Percentiles rank a stretch among this genome's conserved stretches.
Evolutionary conservation across 1,140 invertebrate genomes (phyloP).

Genomic region (Physella acuta): DNA sequence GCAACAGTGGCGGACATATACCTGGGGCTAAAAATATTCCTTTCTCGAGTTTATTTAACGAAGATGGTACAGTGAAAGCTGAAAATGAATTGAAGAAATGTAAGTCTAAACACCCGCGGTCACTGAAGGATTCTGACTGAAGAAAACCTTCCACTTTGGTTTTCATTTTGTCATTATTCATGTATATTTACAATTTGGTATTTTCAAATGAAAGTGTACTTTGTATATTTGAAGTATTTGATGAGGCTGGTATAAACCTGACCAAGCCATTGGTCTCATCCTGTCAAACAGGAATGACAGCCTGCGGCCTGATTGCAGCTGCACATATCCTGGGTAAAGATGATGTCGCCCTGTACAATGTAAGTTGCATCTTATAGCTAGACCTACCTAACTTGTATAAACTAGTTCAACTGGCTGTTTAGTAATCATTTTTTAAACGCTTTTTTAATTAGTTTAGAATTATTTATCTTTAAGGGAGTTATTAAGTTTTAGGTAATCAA

Average conservation of each 20-base stretch:
- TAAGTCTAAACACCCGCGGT: too few relatives aligned
- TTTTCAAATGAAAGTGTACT: too few relatives aligned
- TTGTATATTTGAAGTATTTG: conserved; percentile 43
- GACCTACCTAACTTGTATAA: neutral
- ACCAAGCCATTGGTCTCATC: conserved; percentile 30
- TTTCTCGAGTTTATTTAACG: conserved; percentile 27
- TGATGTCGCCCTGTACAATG: conserved; percentile 41
- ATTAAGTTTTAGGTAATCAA: neutral
- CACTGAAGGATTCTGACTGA: too few relatives aligned
- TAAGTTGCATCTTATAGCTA: conserved; percentile 21
- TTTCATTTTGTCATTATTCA: too few relatives aligned
- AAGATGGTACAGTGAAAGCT: conserved; percentile 33
- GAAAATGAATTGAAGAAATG: conserved; percentile 28
- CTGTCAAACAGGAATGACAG: conserved; percentile 40
- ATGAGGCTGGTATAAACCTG: conserved; percentile 33
- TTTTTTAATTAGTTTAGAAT: neutral
- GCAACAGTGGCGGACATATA: conserved; percentile 26
- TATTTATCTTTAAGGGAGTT: too few relatives aligned
- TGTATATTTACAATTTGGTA: too few relatives aligned
- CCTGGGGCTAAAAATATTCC: conserved; percentile 33
- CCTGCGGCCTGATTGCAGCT: conserved; percentile 38
- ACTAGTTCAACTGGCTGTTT: neutral
- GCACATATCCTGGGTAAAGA: conserved; percentile 39
- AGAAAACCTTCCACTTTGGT: too few relatives aligned
- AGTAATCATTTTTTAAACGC: neutral